Evolutionary conservation across 2,113 vertebrate genomes (phyloP), one percentile per base, ranked within the genome.

Genomic region (Notarius lentiginosus): DNA sequence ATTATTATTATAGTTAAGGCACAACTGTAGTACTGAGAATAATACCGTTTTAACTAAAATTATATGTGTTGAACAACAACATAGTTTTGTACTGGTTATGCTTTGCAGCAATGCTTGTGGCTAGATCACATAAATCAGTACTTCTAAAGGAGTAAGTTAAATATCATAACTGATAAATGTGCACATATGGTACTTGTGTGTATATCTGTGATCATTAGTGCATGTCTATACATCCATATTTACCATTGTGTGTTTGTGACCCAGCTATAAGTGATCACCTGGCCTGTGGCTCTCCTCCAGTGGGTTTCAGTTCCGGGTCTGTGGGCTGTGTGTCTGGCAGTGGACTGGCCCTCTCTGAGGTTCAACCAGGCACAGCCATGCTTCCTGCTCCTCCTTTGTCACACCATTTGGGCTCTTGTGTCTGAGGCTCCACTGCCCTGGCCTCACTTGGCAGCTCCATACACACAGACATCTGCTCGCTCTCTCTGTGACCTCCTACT

Each of bases 311-410:
- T 86, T 86, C 84, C 65, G 79, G 79, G 22, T 51, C 22, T 82
- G 79, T 87, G 86, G 79, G 68, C 56, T 85, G 20, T 91, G 86
- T 88, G 89, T 89, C 92, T 95, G 94, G 94, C 94, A 94, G 93
- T 89, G 89, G 92, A 91, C 92, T 91, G 92, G 93, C 93, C 91
- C 93, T 94, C 93, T 94, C 92, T 94, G 94, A 87, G 94, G 94
- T 92, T 95, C 95, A 95, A 89, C 94, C 94, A 95, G 94, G 94
- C 95, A 92, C 88, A 95, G 93, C 95, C 93, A 92, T 91, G 93
- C 94, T 96, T 95, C 95, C 95, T 95, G 94, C 92, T 93, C 94
- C 93, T 95, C 94, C 93, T 95, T 95, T 96, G 94, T 95, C 94
- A 93, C 94, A 94, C 95, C 95, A 95, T 95, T 95, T 95, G 95